Base-by-base conservation (phyloP, 2,888 invertebrate genomes). In the Protodeltote pygarga region DNA sequence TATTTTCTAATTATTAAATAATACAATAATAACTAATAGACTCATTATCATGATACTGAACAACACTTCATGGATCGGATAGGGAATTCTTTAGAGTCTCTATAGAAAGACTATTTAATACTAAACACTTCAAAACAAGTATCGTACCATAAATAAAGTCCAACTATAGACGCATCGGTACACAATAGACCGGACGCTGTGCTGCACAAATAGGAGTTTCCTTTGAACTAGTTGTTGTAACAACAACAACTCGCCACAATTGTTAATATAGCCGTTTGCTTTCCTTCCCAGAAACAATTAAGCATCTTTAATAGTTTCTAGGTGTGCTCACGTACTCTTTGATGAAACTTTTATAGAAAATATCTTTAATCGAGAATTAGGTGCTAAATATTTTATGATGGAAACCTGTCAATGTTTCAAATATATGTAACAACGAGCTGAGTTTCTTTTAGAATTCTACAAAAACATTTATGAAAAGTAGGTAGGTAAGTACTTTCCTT, bases 121-220 rank as follows among this genome's bases (percentile, higher is more conserved):
- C n/a, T n/a, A 37, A 9, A 39, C 13, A 24, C 32, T 35, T 17
- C 10, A 17, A 40, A 37, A 28, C 29, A 15, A 29, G 35, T 29
- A 20, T 51, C 52, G 27, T 51, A 48, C 52, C 60, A 54, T 62
- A 62, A 59, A 48, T 62, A 42, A 48, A 58, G 64, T 77, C 77
- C 72, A 79, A 76, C 72, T 79, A 76, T 81, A 81, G 82, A 73
- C 71, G 67, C 68, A 75, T 77, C 66, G 62, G 75, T 75, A 79
- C 73, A 80, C 84, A 85, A 83, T 81, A 67, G 75, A 67, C 80
- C 87, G 86, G 87, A 86, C 83, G 86, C 76, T 64, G 70, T 66
- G 72, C 77, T 75, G 79, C 79, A 79, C 81, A 84, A 85, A 86
- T 85, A 85, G 81, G 76, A 71, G 78, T 82, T 89, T 88, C 87